These are phyloP conservation scores for Hyaena hyaena DNA, from an alignment of 2,113 vertebrate genomes.

Conservation along the genomic window DNA sequence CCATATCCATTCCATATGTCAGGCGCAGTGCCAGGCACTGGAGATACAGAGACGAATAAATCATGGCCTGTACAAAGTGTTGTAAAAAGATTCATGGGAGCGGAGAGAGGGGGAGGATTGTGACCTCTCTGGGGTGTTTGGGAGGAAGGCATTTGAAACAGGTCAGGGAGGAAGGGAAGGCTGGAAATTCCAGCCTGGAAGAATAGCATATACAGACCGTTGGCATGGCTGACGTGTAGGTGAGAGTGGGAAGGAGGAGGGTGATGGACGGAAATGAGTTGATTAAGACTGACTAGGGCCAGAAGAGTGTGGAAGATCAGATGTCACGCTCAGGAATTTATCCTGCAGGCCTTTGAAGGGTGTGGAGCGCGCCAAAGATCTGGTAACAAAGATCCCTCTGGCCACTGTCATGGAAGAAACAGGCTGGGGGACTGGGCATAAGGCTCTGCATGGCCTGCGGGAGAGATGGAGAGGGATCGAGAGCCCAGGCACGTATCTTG, in stretches of 20 bases:
- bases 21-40: slow-evolving; percentile 2
- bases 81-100: background rate
- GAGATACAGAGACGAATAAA: background rate
- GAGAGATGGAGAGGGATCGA: background rate
- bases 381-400: background rate
- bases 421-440: background rate
- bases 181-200: background rate
- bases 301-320: background rate
- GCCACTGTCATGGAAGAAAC: background rate
- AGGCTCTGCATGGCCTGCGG: background rate
- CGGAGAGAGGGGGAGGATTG: background rate
- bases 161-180: background rate
- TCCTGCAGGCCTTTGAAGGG: background rate
- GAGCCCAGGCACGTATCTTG: background rate
- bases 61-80: background rate
- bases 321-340: background rate
- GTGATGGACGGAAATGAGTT: background rate
- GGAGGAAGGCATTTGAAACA: background rate
- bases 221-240: accelerated
- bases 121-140: background rate
- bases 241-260: background rate
- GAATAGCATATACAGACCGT: accelerated
- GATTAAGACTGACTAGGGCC: background rate
- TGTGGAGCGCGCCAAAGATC: background rate
- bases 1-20: background rate